Base-by-base conservation (phyloP, 2,888 invertebrate genomes). In the Orchestes rusci region DNA sequence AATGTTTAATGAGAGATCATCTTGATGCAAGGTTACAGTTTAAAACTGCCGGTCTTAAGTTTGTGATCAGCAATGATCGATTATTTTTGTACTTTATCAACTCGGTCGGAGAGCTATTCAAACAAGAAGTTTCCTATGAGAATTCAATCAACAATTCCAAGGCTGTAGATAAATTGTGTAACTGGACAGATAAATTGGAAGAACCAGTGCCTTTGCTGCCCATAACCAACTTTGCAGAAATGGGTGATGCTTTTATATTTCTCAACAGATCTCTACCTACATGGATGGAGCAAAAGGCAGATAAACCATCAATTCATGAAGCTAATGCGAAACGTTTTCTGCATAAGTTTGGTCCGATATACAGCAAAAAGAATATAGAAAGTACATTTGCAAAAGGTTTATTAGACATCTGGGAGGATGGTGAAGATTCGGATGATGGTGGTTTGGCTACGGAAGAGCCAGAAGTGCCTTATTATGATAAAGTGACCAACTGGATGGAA, bases 401-500 rank as follows among this genome's bases (percentile, higher is more conserved):
- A 47, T 39, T 56, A 7, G 44, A 47, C 13, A 50, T 58, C 34
- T 60, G 60, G 60, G 51, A 55, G 10, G 53, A 51, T 1, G 8
- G 10, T 7, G 54, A 50, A 20, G 40, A 40, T 16, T 40, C 20
- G 3, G 48, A 54, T 18, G 48, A 56, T 2, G 52, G 48, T 13
- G 41, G 36, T 16, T 13, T 10, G 12, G 45, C 50, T 16, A 42
- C 48, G 4, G 47, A 51, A 20, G 37, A 46, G 3, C 48, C 48
- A 31, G 48, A 60, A 50, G 53, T 56, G 17, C 52, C 53, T 15
- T 44, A 45, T 28, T 36, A 48, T 35, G 56, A 58, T 32, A 59
- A 59, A 54, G 60, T 59, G 20, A 53, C 46, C 15, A 44, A 36
- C 45, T 60, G 60, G 59, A 59, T 60, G 30, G 47, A 59, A 20